A percentile compares a stretch with the other conserved stretches of the same genome.
These are phyloP conservation scores for Leptoteleia sp. DNA, from an alignment of 1,140 invertebrate genomes.

Conservation along the genomic window DNA sequence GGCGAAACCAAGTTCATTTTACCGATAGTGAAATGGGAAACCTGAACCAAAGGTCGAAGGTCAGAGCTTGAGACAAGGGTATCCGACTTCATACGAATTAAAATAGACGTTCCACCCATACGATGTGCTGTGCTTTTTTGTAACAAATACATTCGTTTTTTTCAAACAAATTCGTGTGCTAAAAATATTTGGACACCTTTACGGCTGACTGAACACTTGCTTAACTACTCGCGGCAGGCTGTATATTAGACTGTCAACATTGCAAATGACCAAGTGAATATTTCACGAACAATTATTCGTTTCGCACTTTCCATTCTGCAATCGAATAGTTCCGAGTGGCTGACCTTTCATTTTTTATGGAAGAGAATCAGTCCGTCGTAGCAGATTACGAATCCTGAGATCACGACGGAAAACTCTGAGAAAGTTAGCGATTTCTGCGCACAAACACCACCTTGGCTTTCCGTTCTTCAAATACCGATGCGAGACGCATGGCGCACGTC, in stretches of 20 bases:
- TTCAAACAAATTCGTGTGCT: constrained; percentile 9
- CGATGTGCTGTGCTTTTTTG: too few relatives aligned
- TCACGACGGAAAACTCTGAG: not conserved
- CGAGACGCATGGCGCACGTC: constrained; percentile 30
- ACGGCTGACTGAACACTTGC: constrained; percentile 12
- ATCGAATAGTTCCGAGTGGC: constrained; percentile 15
- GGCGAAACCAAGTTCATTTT: too few relatives aligned
- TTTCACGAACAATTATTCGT: constrained; percentile 29
- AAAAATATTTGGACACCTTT: too few relatives aligned
- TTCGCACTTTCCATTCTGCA: constrained; percentile 5
- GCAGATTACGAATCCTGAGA: constrained; percentile 13
- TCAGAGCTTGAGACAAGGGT: too few relatives aligned
- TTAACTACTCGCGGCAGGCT: constrained; percentile 7
- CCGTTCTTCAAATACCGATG: constrained; percentile 18
- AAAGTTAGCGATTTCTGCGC: constrained; percentile 31
- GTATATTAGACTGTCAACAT: constrained; percentile 23
- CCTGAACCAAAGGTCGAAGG: too few relatives aligned
- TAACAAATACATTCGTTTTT: too few relatives aligned
- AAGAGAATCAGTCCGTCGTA: constrained; percentile 5
- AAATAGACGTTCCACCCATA: too few relatives aligned
- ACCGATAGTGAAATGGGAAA: too few relatives aligned
- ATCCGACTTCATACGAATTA: too few relatives aligned
- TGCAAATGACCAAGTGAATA: constrained; percentile 6
- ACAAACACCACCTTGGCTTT: constrained; percentile 32
- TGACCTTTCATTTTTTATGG: constrained; percentile 35